Evolutionary conservation across 2,797 vertebrate genomes (phyloP).

Genomic region (Tokudaia muenninki): DNA sequence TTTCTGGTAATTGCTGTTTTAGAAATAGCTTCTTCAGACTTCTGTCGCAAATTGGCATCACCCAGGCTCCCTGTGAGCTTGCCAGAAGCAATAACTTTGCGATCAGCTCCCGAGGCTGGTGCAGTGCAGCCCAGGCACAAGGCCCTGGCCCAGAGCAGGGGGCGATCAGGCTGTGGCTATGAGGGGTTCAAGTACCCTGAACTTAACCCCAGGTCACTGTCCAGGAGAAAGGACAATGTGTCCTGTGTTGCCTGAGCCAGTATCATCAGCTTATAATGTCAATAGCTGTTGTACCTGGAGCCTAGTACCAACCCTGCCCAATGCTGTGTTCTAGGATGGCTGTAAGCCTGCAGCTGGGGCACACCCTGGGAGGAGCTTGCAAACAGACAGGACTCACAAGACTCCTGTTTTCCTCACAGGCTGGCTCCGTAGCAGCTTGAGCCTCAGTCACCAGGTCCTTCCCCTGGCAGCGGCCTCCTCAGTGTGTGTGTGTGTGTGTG

Average conservation of each 20-base stretch:
- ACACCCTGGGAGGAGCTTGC: neutral
- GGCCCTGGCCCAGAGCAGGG: neutral
- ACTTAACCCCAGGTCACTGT: accelerated
- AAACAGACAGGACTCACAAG: no score
- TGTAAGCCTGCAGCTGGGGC: accelerated
- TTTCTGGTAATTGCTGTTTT: conserved; percentile 89
- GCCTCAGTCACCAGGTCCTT: accelerated
- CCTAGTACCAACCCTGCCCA: neutral
- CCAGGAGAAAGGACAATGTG: neutral
- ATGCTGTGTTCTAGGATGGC: neutral
- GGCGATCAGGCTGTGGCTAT: accelerated
- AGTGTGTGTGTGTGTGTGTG: neutral
- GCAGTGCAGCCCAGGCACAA: neutral
- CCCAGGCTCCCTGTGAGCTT: conserved; percentile 15
- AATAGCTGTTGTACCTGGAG: neutral
- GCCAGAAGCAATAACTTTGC: conserved; percentile 39
- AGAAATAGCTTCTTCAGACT: conserved; percentile 87
- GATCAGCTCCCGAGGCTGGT: neutral
- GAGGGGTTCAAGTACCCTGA: accelerated
- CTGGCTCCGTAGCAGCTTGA: neutral
- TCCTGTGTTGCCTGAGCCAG: accelerated
- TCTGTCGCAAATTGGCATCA: conserved; percentile 81
- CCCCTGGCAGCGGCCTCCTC: neutral
- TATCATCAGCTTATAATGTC: neutral
- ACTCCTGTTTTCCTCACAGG: accelerated